Percentiles rank a stretch among this genome's conserved stretches.
Conservation (phyloP, 2,888 invertebrate species). For the Apeira syringaria region DNA sequence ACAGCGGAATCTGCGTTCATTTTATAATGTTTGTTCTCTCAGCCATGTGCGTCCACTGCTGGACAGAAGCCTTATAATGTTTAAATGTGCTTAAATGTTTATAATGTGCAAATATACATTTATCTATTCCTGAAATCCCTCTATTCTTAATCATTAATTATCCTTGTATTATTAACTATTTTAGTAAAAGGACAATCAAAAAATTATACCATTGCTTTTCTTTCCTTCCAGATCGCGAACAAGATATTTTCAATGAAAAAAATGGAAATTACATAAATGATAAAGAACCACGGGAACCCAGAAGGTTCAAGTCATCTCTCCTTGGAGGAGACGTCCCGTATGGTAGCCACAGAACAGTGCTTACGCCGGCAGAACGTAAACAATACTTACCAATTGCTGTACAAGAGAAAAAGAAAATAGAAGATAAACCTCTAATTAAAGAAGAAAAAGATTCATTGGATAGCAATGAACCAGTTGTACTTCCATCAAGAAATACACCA, state of each 20-base stretch:
- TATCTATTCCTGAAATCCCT: too few species aligned
- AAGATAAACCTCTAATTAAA: conserved; percentile 80
- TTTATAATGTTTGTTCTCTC: too few species aligned
- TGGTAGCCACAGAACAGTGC: conserved; percentile 89
- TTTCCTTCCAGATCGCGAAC: conserved; percentile 77
- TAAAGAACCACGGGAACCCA: conserved; percentile 73
- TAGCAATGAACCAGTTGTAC: conserved; percentile 81
- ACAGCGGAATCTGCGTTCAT: too few species aligned
- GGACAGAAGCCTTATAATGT: too few species aligned
- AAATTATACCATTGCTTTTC: too few species aligned
- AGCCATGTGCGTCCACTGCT: too few species aligned
- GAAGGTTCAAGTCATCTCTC: conserved; percentile 91
- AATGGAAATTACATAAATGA: conserved; percentile 57
- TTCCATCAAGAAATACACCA: conserved; percentile 76
- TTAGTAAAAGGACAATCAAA: too few species aligned
- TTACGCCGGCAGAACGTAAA: conserved; percentile 92
- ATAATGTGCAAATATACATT: too few species aligned
- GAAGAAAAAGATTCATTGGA: conserved; percentile 87
- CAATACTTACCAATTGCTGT: conserved; percentile 86
- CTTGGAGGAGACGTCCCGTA: conserved; percentile 92
- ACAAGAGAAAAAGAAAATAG: conserved; percentile 83
- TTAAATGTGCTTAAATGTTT: too few species aligned
- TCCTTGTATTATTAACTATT: too few species aligned
- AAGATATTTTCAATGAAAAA: conserved; percentile 77
- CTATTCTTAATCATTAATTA: too few species aligned